Conservation (phyloP, 1,140 invertebrate species). For the Aphelinus certus region DNA sequence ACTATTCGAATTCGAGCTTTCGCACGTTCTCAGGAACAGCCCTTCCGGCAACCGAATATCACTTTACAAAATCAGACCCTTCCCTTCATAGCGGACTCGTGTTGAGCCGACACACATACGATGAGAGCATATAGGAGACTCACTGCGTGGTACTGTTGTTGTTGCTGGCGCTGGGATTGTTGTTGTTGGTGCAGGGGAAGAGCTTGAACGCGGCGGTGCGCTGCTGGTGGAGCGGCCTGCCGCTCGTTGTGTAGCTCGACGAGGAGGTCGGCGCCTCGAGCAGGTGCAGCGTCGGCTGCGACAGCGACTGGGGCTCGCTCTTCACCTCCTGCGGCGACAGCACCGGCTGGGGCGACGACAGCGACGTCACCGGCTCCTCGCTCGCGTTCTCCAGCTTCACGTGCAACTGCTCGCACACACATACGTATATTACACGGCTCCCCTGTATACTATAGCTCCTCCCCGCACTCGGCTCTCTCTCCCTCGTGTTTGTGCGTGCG, state of each 20-base stretch:
- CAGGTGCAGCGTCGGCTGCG: slow-evolving; percentile 66
- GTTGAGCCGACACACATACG: too few relatives aligned
- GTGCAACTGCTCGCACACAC: slow-evolving; percentile 54
- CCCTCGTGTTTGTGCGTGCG: too few relatives aligned
- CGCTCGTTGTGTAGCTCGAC: slow-evolving; percentile 48
- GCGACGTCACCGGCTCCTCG: slow-evolving; percentile 29
- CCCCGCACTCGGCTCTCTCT: background rate
- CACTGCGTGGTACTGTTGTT: slow-evolving; percentile 50
- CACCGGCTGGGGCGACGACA: slow-evolving; percentile 64
- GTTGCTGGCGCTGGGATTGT: slow-evolving; percentile 45
- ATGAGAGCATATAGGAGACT: background rate
- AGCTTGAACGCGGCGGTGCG: slow-evolving; percentile 53
- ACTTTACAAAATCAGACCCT: too few relatives aligned
- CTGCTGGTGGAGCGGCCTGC: slow-evolving; percentile 51
- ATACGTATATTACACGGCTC: background rate
- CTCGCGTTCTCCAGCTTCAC: slow-evolving; percentile 79
- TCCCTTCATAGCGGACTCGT: too few relatives aligned
- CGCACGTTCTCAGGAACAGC: too few relatives aligned
- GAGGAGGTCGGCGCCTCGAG: slow-evolving; percentile 55
- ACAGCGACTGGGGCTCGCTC: slow-evolving; percentile 67
- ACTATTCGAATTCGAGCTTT: too few relatives aligned
- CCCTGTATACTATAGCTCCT: background rate
- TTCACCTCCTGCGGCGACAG: slow-evolving; percentile 80
- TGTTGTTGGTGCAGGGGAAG: slow-evolving; percentile 48
- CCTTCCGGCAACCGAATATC: too few relatives aligned